phyloP scores from a whole-genome alignment of 2,797 vertebrate genomes.

The Gephyroberyx darwinii region DNA sequence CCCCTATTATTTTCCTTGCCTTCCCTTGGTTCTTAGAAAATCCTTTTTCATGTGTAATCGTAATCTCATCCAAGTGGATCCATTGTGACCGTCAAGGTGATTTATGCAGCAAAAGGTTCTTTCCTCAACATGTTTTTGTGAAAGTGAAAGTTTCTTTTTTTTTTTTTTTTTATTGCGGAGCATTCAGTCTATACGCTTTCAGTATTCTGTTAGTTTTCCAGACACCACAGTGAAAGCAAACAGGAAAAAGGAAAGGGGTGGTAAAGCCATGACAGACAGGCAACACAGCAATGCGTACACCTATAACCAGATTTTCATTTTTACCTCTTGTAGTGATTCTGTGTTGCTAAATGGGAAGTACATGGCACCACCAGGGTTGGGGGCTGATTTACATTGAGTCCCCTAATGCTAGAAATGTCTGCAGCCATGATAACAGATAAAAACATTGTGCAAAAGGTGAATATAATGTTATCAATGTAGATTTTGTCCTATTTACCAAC shows the following conservation, averaged over 20 bases:
- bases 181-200: neutral
- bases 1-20: constrained; percentile 42
- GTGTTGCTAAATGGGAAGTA: too few species aligned
- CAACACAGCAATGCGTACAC: neutral
- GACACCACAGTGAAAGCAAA: neutral
- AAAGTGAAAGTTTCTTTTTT: neutral
- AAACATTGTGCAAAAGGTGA: too few species aligned
- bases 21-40: constrained; percentile 57
- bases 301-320: neutral
- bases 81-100: constrained; percentile 28
- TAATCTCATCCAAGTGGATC: constrained; percentile 50
- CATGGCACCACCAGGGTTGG: too few species aligned
- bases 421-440: too few species aligned
- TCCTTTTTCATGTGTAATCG: constrained; percentile 47
- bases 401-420: too few species aligned
- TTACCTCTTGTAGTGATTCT: neutral
- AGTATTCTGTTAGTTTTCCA: neutral
- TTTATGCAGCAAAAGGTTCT: constrained; percentile 24
- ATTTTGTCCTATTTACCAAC: too few species aligned
- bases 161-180: neutral
- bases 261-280: neutral
- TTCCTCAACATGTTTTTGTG: constrained; percentile 25
- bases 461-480: too few species aligned
- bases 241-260: neutral
- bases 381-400: too few species aligned